These are phyloP conservation scores for Geococcyx californianus DNA, from an alignment of 2,113 vertebrate species.

Conservation along the genomic window DNA sequence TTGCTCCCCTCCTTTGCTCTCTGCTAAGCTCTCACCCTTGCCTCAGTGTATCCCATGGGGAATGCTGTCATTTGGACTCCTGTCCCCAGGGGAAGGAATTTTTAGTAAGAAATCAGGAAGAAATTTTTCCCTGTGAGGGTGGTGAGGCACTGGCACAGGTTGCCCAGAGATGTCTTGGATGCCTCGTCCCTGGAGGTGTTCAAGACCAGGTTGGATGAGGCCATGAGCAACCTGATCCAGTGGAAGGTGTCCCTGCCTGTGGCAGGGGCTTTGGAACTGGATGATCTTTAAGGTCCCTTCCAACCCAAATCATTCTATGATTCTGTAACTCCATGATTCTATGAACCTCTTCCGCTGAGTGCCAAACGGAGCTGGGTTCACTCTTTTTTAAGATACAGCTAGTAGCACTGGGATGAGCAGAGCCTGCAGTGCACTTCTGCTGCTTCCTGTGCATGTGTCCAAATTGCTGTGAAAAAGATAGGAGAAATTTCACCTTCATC, in stretches of 20 bases:
- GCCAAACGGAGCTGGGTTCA: background rate
- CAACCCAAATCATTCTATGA: no score
- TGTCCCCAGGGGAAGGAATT: background rate
- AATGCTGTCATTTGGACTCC: background rate
- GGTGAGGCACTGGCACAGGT: no score
- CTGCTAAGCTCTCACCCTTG: background rate
- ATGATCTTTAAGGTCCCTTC: no score
- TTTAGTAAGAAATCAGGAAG: no score
- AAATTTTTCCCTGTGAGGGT: no score
- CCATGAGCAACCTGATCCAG: no score
- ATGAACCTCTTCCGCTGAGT: background rate
- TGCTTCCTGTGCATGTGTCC: background rate
- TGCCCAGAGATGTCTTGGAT: no score
- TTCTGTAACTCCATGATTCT: no score
- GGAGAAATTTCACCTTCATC: background rate
- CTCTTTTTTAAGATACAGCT: background rate
- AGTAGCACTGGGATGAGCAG: background rate
- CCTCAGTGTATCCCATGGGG: background rate
- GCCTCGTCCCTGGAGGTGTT: no score
- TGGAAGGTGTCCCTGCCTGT: no score
- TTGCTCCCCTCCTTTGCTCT: background rate
- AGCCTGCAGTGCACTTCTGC: background rate
- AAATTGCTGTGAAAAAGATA: background rate
- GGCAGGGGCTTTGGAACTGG: no score
- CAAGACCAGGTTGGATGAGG: no score